These are phyloP conservation scores for Raja brachyura DNA, from an alignment of 2,113 vertebrate species.

Conservation along the genomic window DNA sequence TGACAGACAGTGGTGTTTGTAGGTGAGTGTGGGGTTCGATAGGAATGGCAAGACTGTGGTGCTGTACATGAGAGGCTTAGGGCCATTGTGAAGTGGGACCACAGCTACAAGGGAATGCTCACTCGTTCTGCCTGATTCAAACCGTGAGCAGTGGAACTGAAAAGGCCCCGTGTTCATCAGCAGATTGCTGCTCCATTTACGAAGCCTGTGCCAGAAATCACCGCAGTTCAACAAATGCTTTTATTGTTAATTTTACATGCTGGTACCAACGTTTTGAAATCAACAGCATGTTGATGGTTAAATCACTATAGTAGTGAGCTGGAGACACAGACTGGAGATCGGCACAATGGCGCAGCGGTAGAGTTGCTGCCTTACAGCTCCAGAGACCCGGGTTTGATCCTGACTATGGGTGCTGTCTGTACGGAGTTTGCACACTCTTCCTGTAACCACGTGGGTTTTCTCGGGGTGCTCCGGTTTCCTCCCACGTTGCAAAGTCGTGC, in stretches of 20 bases:
- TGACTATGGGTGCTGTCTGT: too few relatives aligned
- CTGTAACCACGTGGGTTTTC: too few relatives aligned
- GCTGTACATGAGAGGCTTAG: neutral
- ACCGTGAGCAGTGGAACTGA: neutral
- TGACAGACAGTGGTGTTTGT: neutral
- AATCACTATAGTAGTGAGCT: too few relatives aligned
- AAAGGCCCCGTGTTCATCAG: neutral
- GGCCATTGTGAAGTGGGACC: neutral
- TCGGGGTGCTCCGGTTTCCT: too few relatives aligned
- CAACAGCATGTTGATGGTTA: too few relatives aligned
- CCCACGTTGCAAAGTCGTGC: too few relatives aligned
- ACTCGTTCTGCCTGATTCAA: neutral
- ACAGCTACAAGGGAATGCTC: neutral
- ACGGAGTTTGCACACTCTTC: too few relatives aligned
- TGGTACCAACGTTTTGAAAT: neutral
- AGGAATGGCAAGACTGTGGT: neutral
- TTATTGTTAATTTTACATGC: neutral
- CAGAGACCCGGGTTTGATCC: too few relatives aligned
- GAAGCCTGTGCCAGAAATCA: neutral
- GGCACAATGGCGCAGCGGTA: too few relatives aligned
- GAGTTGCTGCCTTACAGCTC: too few relatives aligned
- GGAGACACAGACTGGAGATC: too few relatives aligned
- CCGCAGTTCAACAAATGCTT: neutral
- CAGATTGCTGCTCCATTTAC: neutral
- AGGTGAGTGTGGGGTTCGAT: neutral